Conservation (phyloP, 1,140 invertebrate genomes). For the Drosophila funebris region DNA sequence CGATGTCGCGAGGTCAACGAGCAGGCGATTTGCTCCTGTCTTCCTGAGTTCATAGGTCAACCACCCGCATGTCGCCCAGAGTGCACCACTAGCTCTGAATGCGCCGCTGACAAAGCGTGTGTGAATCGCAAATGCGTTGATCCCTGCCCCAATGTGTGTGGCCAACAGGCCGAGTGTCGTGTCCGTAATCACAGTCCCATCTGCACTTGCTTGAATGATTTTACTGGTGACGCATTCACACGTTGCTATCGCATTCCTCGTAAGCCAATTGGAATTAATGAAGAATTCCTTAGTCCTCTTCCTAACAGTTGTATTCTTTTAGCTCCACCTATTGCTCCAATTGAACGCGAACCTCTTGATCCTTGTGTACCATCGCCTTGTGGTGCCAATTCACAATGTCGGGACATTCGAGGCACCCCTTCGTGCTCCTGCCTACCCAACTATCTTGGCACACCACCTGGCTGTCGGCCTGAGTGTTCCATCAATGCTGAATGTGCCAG, state of each 20-base stretch:
- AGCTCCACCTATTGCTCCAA: slow-evolving; percentile 61
- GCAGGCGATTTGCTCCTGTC: slow-evolving; percentile 90
- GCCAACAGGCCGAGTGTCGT: slow-evolving; percentile 90
- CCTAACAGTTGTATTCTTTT: background rate
- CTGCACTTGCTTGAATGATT: slow-evolving; percentile 89
- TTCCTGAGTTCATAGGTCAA: slow-evolving; percentile 89
- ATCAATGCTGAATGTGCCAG: slow-evolving; percentile 92
- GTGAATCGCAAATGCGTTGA: slow-evolving; percentile 92
- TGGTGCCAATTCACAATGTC: slow-evolving; percentile 91
- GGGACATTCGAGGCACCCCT: slow-evolving; percentile 88
- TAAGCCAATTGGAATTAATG: slow-evolving; percentile 41
- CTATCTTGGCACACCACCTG: slow-evolving; percentile 90
- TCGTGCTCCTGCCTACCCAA: slow-evolving; percentile 91
- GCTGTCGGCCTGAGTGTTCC: slow-evolving; percentile 92
- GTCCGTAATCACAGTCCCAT: slow-evolving; percentile 91
- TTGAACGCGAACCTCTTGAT: slow-evolving; percentile 82
- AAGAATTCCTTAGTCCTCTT: background rate
- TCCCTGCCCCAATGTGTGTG: slow-evolving; percentile 91
- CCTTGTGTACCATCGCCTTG: slow-evolving; percentile 93
- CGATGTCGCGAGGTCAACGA: slow-evolving; percentile 86
- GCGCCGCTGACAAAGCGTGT: slow-evolving; percentile 89
- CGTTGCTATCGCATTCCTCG: slow-evolving; percentile 83
- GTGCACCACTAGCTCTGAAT: slow-evolving; percentile 90
- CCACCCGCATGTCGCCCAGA: slow-evolving; percentile 91
- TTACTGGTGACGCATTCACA: slow-evolving; percentile 89